phyloP scores from a whole-genome alignment of 2,888 invertebrate species.

The Luperina testacea region DNA sequence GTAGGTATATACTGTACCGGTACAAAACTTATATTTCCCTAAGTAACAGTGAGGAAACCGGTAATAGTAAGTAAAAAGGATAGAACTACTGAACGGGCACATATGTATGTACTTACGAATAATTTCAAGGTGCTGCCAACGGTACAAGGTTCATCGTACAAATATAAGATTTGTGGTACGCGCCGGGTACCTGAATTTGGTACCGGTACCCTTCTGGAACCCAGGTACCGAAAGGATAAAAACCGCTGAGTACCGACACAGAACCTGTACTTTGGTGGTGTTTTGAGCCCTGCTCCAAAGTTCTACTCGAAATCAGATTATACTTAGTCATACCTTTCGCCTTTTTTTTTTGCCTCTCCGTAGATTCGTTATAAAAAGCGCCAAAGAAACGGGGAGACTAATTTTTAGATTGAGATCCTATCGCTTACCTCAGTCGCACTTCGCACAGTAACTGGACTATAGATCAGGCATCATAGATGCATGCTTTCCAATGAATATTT shows the following conservation, averaged over 20 bases:
- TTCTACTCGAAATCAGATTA: not conserved
- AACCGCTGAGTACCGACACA: not conserved
- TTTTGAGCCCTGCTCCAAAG: not conserved
- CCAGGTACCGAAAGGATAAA: not conserved
- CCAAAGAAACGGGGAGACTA: not conserved
- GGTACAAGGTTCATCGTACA: not conserved
- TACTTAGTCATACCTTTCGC: not conserved
- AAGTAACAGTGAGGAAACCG: not conserved
- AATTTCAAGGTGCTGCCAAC: not conserved
- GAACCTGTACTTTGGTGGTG: not conserved
- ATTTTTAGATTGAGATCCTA: not conserved
- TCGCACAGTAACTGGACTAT: not conserved
- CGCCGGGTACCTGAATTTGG: not conserved
- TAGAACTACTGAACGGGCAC: not conserved
- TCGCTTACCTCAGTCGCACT: not conserved
- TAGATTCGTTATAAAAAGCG: not conserved
- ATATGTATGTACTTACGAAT: no score
- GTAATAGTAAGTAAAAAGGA: not conserved
- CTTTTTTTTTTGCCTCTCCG: not conserved
- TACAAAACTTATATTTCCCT: not conserved
- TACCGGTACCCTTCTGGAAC: not conserved
- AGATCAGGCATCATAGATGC: not conserved
- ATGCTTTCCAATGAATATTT: constrained; percentile 27
- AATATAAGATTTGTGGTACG: not conserved
- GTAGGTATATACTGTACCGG: not conserved